Base-by-base conservation (phyloP, 2,888 invertebrate species). In the Platynereis dumerilii region DNA sequence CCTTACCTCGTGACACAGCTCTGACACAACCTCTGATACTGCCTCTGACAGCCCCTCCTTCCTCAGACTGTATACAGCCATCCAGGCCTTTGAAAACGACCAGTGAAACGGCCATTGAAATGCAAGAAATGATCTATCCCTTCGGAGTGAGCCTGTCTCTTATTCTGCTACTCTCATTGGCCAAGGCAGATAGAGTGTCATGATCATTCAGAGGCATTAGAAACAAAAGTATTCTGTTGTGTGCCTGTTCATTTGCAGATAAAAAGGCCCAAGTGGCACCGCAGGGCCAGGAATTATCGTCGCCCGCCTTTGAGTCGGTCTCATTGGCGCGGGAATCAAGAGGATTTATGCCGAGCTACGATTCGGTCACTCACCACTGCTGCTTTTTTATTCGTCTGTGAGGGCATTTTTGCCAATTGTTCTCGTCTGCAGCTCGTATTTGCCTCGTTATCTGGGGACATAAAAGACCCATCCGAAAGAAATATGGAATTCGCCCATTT, bases 401-500 rank as follows among this genome's bases (percentile, higher is more conserved):
- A 39, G 29, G 52, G 44, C 58, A 58, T 60, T 60, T 60, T 60
- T 60, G 60, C 60, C 53, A 29, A 60, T 60, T 60, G 60, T 52
- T 60, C 34, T n/a, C 52, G 17, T 34, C 34, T 34, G 34, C 34
- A 12, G 34, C 34, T 34, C 34, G 34, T 34, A 34, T 34, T 34
- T 34, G 34, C 34, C 34, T 34, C 34, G 34, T 34, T 34, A 34
- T 34, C 34, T 34, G 34, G 7, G 12, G 34, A 34, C 34, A 26
- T 53, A 60, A 60, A 60, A 60, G 28, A 26, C 29, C 60, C 52
- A 53, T 60, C 52, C 60, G 29, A 53, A 53, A 53, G 60, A 60
- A 52, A 60, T 60, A 60, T 60, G 60, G 60, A 60, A 60, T 53
- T 60, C 34, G 29, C 28, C 60, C 52, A 53, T 60, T 60, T 60